A percentile compares a stretch with the other conserved stretches of the same genome.
These are phyloP conservation scores for Brachypalpus laphriformis DNA, from an alignment of 2,888 invertebrate genomes.

Conservation along the genomic window DNA sequence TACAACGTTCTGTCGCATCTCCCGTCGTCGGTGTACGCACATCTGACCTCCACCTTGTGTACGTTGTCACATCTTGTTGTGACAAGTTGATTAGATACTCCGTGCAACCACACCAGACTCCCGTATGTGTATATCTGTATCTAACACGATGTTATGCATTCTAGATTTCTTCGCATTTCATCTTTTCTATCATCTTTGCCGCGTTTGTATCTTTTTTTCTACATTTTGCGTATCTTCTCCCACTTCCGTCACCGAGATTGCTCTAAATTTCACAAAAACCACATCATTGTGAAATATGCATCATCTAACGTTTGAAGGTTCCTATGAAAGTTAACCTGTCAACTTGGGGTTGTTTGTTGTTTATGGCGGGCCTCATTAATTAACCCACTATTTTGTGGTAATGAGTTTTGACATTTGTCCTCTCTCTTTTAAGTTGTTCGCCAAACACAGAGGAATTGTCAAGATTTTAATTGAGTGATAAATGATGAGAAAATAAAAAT, in stretches of 20 bases:
- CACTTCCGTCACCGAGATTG: constrained; percentile 42
- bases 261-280: constrained; percentile 49
- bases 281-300: constrained; percentile 48
- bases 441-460: constrained; percentile 21
- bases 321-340: constrained; percentile 57
- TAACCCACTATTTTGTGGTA: constrained; percentile 56
- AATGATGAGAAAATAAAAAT: constrained; percentile 70
- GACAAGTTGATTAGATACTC: constrained; percentile 71
- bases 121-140: background rate
- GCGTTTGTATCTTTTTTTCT: constrained; percentile 32
- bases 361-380: constrained; percentile 60
- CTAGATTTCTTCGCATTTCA: constrained; percentile 53
- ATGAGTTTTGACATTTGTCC: constrained; percentile 70
- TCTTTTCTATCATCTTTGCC: constrained; percentile 47
- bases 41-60: constrained; percentile 60
- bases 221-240: constrained; percentile 50
- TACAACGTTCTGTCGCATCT: constrained; percentile 12
- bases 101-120: constrained; percentile 23
- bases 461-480: constrained; percentile 68
- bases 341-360: constrained; percentile 17
- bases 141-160: constrained; percentile 48
- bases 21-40: constrained; percentile 24
- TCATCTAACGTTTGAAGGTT: constrained; percentile 27
- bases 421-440: background rate
- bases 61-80: constrained; percentile 50